These are phyloP conservation scores for Pomacea maculata DNA, from an alignment of 1,140 invertebrate species.

Conservation along the genomic window DNA sequence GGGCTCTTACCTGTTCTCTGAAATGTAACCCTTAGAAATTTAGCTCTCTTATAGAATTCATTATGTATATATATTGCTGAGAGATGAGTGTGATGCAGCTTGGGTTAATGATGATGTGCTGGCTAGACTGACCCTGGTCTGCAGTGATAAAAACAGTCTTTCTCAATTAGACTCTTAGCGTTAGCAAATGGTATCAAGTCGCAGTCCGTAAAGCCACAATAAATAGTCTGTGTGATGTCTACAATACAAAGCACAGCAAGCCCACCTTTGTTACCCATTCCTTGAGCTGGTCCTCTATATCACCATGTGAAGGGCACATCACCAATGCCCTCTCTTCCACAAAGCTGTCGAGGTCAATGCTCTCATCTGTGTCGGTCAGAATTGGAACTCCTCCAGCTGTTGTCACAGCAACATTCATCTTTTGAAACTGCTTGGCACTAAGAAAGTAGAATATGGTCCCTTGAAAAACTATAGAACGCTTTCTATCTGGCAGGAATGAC, in stretches of 20 bases:
- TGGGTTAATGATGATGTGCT: too few species aligned
- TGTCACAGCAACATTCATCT: conserved; percentile 51
- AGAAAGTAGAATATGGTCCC: conserved; percentile 74
- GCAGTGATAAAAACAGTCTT: background rate
- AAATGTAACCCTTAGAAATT: too few species aligned
- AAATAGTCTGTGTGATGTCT: too few species aligned
- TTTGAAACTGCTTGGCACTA: conserved; percentile 64
- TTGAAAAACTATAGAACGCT: conserved; percentile 69
- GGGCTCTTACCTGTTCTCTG: too few species aligned
- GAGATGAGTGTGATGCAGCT: too few species aligned
- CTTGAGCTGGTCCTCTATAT: conserved; percentile 9
- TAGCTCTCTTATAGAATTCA: too few species aligned
- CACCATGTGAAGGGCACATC: conserved; percentile 40
- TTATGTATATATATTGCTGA: too few species aligned
- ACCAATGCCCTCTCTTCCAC: conserved; percentile 44
- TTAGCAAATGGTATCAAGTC: background rate
- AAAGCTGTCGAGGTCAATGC: conserved; percentile 29
- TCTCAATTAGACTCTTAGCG: background rate
- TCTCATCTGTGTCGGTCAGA: conserved; percentile 39
- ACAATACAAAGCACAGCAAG: too few species aligned
- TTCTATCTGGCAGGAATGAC: conserved; percentile 68
- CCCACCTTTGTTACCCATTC: conserved; percentile 8
- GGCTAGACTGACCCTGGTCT: too few species aligned
- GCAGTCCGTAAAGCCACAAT: too few species aligned
- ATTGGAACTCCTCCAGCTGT: conserved; percentile 52